These are phyloP conservation scores for Saguinus imperator DNA, from an alignment of 2,113 vertebrate genomes.

Conservation along the genomic window DNA sequence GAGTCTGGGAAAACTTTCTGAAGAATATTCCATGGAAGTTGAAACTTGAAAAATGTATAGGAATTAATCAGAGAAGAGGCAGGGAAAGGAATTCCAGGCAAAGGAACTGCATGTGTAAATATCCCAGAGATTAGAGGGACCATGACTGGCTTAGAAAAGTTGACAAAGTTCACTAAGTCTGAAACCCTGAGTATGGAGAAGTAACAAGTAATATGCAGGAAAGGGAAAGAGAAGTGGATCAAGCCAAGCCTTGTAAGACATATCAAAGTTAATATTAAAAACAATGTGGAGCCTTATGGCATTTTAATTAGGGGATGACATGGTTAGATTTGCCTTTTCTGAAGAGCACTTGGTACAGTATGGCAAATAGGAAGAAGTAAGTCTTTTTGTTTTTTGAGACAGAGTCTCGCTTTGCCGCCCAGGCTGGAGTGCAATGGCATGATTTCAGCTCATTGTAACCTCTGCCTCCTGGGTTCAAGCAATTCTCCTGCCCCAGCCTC, in stretches of 20 bases:
- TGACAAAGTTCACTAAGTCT: not conserved
- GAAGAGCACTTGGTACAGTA: not conserved
- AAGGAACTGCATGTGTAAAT: not conserved
- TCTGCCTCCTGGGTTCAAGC: no score
- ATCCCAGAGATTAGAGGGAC: not conserved
- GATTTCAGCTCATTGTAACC: no score
- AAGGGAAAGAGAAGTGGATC: not conserved
- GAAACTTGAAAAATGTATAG: not conserved
- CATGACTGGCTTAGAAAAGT: not conserved
- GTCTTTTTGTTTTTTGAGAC: no score
- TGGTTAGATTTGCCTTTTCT: not conserved
- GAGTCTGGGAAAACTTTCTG: not conserved
- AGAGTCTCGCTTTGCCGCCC: no score
- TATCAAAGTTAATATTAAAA: not conserved
- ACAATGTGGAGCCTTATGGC: not conserved
- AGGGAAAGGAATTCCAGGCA: not conserved
- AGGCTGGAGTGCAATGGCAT: no score
- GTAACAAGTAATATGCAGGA: not conserved
- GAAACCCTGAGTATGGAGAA: not conserved
- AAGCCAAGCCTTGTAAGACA: not conserved
- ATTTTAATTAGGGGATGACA: not conserved
- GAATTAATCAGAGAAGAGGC: not conserved
- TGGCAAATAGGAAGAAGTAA: not conserved
- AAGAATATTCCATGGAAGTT: not conserved
- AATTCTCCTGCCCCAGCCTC: no score